Evolutionary conservation across 2,113 vertebrate genomes (phyloP).

Genomic region (Phodopus roborovskii): DNA sequence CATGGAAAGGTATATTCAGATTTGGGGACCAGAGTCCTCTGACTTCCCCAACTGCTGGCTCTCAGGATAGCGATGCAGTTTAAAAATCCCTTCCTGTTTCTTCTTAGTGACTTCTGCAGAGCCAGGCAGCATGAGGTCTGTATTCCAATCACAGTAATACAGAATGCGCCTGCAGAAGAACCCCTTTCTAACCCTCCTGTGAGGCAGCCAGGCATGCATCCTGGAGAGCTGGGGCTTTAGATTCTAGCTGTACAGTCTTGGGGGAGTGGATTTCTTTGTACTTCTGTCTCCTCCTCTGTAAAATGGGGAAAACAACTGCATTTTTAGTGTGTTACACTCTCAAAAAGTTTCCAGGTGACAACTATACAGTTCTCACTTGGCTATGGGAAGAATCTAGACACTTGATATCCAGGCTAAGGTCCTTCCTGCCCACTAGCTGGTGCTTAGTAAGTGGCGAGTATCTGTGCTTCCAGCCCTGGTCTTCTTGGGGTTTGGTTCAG

Average conservation of each 20-base stretch:
- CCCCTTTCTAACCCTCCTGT: neutral
- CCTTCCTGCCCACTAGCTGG: neutral
- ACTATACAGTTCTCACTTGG: fast-evolving
- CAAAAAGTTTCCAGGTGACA: neutral
- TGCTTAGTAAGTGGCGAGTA: neutral
- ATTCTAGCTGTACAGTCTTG: neutral
- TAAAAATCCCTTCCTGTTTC: neutral
- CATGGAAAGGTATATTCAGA: neutral
- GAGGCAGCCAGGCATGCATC: neutral
- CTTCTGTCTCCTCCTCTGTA: neutral
- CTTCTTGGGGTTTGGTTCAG: neutral
- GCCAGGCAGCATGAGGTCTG: neutral
- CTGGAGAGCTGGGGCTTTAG: neutral
- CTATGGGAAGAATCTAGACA: neutral
- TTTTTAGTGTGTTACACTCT: neutral
- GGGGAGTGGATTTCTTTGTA: neutral
- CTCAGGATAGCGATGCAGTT: neutral
- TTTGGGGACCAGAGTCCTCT: neutral
- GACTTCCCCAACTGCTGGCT: neutral
- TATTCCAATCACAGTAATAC: neutral
- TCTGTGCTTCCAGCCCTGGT: neutral
- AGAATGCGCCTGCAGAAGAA: neutral
- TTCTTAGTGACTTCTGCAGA: neutral
- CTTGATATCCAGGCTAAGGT: neutral
- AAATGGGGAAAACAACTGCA: neutral